Conservation (phyloP, 2,888 invertebrate genomes). For the Himalopsyche anomala region DNA sequence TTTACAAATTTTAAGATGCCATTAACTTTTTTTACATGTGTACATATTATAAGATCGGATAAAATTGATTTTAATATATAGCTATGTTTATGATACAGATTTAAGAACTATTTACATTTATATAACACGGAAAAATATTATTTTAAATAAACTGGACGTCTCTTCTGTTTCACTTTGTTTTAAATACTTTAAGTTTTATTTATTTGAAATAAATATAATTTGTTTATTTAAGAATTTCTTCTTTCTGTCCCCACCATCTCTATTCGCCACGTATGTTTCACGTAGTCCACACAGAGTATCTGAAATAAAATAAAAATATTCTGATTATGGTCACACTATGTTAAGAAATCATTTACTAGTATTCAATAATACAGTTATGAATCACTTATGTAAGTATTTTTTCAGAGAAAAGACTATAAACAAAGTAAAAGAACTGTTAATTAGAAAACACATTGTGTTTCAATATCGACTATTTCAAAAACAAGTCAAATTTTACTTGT, state of each 20-base stretch:
- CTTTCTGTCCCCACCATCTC: background rate
- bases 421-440: no score
- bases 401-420: no score
- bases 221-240: background rate
- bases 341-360: no score
- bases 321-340: background rate
- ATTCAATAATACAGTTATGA: no score
- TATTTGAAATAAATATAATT: background rate
- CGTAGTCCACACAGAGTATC: background rate
- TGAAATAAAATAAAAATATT: background rate
- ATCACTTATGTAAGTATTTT: no score
- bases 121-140: constrained; percentile 1
- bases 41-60: background rate
- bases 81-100: background rate
- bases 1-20: background rate
- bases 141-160: constrained; percentile 2
- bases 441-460: no score
- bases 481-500: no score
- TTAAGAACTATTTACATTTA: background rate
- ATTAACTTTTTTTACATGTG: constrained; percentile 6
- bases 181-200: background rate
- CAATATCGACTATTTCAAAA: no score
- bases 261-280: background rate
- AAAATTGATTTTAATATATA: background rate
- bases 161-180: constrained; percentile 17